These are phyloP conservation scores for Drosophila paucipuncta DNA, from an alignment of 2,888 invertebrate species.

Conservation along the genomic window DNA sequence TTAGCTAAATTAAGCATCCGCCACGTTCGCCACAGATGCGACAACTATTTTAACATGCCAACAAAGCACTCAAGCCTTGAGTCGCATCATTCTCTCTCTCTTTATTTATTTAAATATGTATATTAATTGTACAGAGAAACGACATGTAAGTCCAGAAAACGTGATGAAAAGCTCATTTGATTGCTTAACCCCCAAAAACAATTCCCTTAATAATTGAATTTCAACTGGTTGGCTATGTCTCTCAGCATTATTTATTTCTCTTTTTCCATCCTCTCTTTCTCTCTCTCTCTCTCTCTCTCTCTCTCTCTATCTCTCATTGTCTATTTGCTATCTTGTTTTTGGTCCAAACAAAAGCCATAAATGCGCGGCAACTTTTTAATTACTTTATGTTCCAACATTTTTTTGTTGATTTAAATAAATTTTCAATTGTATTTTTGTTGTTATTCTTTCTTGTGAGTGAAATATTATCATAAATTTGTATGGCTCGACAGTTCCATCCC, in stretches of 20 bases:
- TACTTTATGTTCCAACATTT: slow-evolving; percentile 70
- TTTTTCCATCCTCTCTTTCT: background rate
- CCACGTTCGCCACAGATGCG: slow-evolving; percentile 46
- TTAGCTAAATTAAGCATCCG: slow-evolving; percentile 77
- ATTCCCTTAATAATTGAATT: slow-evolving; percentile 59
- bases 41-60: slow-evolving; percentile 45
- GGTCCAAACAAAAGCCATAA: slow-evolving; percentile 64
- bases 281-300: background rate
- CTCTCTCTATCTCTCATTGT: slow-evolving; percentile 3
- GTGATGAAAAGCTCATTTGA: slow-evolving; percentile 29
- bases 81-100: background rate
- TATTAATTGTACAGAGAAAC: background rate
- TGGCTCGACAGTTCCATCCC: slow-evolving; percentile 24
- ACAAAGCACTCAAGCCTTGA: slow-evolving; percentile 14
- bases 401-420: slow-evolving; percentile 71
- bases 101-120: background rate
- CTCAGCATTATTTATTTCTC: slow-evolving; percentile 25
- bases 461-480: slow-evolving; percentile 80
- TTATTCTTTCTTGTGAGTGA: slow-evolving; percentile 45
- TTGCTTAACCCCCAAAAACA: slow-evolving; percentile 50
- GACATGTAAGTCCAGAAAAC: background rate
- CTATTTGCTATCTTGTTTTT: slow-evolving; percentile 21
- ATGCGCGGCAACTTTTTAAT: slow-evolving; percentile 76
- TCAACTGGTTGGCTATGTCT: slow-evolving; percentile 29
- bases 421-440: slow-evolving; percentile 52